Evolutionary conservation across 37 sponge, comb jelly and placozoan genomes (phyloP).

Genomic region (Cliona cf. orientalis): DNA sequence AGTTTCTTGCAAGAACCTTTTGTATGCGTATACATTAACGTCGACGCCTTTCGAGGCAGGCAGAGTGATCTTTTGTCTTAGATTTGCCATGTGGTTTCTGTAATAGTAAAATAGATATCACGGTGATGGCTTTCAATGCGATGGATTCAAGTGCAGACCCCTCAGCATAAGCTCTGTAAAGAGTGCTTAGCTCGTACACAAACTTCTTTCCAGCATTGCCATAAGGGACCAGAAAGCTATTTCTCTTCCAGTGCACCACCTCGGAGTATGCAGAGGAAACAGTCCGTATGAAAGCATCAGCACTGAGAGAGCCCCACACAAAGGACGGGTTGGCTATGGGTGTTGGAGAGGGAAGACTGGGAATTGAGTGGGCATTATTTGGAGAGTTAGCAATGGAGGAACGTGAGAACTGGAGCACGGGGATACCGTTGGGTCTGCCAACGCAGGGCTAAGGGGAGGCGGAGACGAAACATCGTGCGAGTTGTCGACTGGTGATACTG

Average conservation of each 20-base stretch:
- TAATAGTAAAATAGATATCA: not conserved
- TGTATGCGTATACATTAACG: too few species aligned
- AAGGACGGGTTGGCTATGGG: not conserved
- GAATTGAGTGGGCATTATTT: too few species aligned
- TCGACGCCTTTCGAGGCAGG: too few species aligned
- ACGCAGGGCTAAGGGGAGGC: too few species aligned
- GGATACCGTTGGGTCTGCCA: too few species aligned
- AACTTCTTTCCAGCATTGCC: conserved; percentile 27
- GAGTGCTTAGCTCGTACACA: conserved; percentile 9
- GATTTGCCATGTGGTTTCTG: conserved; percentile 19
- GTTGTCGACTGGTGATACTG: too few species aligned
- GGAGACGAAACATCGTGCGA: too few species aligned
- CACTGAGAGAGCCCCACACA: not conserved
- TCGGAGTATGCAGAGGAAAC: conserved; percentile 11
- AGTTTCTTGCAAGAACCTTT: too few species aligned
- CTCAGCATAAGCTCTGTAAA: conserved; percentile 6
- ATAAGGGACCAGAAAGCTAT: not conserved
- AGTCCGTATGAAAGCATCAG: conserved; percentile 2
- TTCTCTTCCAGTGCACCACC: conserved; percentile 26
- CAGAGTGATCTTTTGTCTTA: too few species aligned
- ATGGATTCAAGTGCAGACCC: conserved; percentile 22
- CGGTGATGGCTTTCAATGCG: conserved; percentile 13
- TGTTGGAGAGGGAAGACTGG: too few species aligned
- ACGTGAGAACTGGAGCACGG: too few species aligned
- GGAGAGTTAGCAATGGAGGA: too few species aligned